Percentiles rank a stretch among this genome's conserved stretches.
These are phyloP conservation scores for Cheilosia pagana DNA, from an alignment of 2,888 invertebrate genomes.

Conservation along the genomic window DNA sequence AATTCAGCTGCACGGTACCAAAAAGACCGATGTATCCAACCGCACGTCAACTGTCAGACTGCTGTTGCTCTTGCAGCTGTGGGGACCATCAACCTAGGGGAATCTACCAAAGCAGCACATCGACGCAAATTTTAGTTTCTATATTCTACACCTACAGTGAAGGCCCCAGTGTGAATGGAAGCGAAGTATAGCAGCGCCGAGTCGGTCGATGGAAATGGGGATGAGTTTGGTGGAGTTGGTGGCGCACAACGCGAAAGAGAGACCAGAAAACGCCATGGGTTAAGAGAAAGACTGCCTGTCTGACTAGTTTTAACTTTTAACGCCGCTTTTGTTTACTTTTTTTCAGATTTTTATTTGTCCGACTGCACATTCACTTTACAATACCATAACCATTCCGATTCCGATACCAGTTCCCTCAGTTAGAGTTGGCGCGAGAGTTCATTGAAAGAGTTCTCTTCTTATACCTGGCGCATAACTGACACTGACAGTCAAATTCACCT, in stretches of 20 bases:
- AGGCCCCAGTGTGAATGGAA: slow-evolving; percentile 62
- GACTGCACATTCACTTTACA: slow-evolving; percentile 40
- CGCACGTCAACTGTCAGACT: slow-evolving; percentile 76
- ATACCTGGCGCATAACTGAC: not conserved
- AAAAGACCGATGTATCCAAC: slow-evolving; percentile 70
- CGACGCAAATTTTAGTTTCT: slow-evolving; percentile 66
- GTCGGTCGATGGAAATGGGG: slow-evolving; percentile 51
- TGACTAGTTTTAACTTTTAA: slow-evolving; percentile 54
- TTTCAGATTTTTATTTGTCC: slow-evolving; percentile 26
- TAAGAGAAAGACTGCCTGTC: slow-evolving; percentile 65
- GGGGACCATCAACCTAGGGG: slow-evolving; percentile 72
- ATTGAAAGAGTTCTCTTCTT: slow-evolving; percentile 56
- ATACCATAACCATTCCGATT: too few relatives aligned
- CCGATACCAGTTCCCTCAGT: slow-evolving; percentile 17
- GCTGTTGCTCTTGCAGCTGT: slow-evolving; percentile 66
- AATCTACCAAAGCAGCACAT: slow-evolving; percentile 62
- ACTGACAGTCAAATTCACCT: slow-evolving; percentile 26
- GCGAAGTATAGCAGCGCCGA: slow-evolving; percentile 8
- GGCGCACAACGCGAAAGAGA: slow-evolving; percentile 61
- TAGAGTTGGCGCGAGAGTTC: slow-evolving; percentile 18
- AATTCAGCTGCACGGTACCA: slow-evolving; percentile 32
- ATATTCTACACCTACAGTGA: slow-evolving; percentile 70
- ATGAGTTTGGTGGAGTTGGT: slow-evolving; percentile 48
- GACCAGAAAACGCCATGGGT: slow-evolving; percentile 47
- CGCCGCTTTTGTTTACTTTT: slow-evolving; percentile 32